Evolutionary conservation across 2,113 vertebrate genomes (phyloP).

Genomic region (Apodemus speciosus): DNA sequence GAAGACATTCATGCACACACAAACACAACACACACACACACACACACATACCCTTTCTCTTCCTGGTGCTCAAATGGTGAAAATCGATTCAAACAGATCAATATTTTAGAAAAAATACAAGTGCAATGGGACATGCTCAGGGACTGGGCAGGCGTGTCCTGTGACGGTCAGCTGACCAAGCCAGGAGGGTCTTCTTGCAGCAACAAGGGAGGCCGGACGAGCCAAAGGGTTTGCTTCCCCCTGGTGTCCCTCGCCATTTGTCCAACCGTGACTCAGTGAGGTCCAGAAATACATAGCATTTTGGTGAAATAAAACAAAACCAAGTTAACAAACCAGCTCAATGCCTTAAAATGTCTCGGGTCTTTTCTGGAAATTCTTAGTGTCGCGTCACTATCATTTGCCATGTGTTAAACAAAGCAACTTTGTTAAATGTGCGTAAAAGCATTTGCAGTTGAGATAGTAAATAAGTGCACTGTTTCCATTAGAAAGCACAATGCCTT

Average conservation of each 20-base stretch:
- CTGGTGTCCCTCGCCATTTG: neutral
- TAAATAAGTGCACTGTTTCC: neutral
- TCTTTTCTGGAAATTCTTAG: neutral
- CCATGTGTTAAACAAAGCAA: neutral
- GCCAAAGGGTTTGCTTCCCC: neutral
- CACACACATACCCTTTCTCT: neutral
- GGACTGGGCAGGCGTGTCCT: neutral
- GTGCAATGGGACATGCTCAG: neutral
- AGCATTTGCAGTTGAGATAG: neutral
- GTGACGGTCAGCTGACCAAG: neutral
- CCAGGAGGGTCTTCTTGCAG: neutral
- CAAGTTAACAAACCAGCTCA: neutral
- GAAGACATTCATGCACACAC: too few relatives aligned
- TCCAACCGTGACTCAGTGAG: neutral
- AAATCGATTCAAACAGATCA: neutral
- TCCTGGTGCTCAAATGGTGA: neutral
- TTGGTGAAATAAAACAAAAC: neutral
- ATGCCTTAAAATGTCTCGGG: neutral
- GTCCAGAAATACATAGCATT: neutral
- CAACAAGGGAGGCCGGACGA: neutral
- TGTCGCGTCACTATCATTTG: neutral
- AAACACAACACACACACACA: neutral
- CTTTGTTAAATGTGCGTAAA: neutral
- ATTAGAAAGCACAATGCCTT: neutral
- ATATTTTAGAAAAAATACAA: neutral